Percentiles rank a stretch among this genome's conserved stretches.
phyloP scores from a whole-genome alignment of 2,797 vertebrate genomes.

The Chromis chromis region DNA sequence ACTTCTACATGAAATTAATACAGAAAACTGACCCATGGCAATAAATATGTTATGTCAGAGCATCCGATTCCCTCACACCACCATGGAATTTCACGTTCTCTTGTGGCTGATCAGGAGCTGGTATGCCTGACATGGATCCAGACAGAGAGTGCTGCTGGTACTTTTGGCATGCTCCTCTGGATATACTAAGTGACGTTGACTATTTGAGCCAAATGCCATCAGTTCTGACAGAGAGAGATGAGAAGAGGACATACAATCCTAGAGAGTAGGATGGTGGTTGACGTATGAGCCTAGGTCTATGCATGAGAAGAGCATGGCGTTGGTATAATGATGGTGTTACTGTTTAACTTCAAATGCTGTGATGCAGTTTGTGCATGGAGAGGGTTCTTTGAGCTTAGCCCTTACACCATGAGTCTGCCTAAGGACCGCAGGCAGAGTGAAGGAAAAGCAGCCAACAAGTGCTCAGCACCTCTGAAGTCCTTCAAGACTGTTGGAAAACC shows the following conservation, averaged over 20 bases:
- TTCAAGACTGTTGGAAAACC: too few relatives aligned
- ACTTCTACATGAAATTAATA: constrained; percentile 9
- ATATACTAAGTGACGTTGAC: constrained; percentile 30
- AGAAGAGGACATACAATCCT: constrained; percentile 25
- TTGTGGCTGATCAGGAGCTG: constrained; percentile 8
- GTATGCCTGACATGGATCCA: constrained; percentile 32
- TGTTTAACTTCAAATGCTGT: background rate
- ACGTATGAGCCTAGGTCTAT: background rate
- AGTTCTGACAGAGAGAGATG: constrained; percentile 50
- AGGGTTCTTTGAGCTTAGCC: background rate
- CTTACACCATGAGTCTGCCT: too few relatives aligned
- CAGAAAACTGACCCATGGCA: constrained; percentile 9
- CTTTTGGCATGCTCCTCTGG: constrained; percentile 31
- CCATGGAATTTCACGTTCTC: constrained; percentile 22
- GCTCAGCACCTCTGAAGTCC: too few relatives aligned
- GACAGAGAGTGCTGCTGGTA: constrained; percentile 5
- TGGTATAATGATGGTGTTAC: constrained; percentile 13
- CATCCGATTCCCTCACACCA: background rate
- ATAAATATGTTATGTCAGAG: constrained; percentile 41
- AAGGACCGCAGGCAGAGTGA: too few relatives aligned
- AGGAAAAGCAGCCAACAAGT: too few relatives aligned
- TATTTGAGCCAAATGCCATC: constrained; percentile 30
- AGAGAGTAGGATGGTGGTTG: background rate
- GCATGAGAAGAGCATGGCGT: constrained; percentile 14
- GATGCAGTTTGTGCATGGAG: background rate